phyloP scores from a whole-genome alignment of 2,113 vertebrate species.

The Mugil cephalus region DNA sequence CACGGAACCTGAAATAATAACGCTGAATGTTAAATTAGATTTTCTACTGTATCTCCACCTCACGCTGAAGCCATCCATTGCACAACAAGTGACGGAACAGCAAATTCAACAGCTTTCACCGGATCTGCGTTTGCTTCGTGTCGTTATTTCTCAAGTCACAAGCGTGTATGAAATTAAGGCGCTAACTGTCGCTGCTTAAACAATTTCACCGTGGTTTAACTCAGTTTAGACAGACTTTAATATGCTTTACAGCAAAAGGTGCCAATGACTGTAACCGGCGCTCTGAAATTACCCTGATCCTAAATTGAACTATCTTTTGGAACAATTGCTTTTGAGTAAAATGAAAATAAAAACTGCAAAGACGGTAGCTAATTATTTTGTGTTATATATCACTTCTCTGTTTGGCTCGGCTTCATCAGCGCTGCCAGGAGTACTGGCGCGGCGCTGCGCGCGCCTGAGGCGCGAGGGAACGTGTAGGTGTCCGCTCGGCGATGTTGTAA shows the following conservation, averaged over 20 bases:
- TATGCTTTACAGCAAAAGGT: conserved; percentile 57
- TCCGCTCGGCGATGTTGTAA: conserved; percentile 39
- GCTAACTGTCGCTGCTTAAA: conserved; percentile 49
- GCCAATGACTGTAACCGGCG: conserved; percentile 47
- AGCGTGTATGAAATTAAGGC: conserved; percentile 53
- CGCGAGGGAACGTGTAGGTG: conserved; percentile 48
- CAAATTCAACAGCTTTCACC: conserved; percentile 34
- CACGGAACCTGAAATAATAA: conserved; percentile 7
- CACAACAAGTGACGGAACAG: conserved; percentile 9
- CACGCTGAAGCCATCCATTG: conserved; percentile 23
- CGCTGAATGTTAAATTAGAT: conserved; percentile 22
- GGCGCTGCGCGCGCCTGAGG: conserved; percentile 22
- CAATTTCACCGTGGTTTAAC: conserved; percentile 57
- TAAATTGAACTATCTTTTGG: conserved; percentile 41
- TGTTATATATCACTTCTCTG: conserved; percentile 20
- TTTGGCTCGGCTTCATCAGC: conserved; percentile 32
- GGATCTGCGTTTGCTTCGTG: conserved; percentile 35
- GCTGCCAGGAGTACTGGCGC: conserved; percentile 25
- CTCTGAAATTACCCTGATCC: conserved; percentile 55
- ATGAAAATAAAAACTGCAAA: neutral
- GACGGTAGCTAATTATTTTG: conserved; percentile 5
- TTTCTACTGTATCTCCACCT: conserved; percentile 18
- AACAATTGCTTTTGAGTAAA: conserved; percentile 24
- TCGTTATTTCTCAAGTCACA: conserved; percentile 38
- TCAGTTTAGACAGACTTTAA: conserved; percentile 58